Base-by-base conservation (phyloP, 2,113 vertebrate genomes). In the Sardina pilchardus region DNA sequence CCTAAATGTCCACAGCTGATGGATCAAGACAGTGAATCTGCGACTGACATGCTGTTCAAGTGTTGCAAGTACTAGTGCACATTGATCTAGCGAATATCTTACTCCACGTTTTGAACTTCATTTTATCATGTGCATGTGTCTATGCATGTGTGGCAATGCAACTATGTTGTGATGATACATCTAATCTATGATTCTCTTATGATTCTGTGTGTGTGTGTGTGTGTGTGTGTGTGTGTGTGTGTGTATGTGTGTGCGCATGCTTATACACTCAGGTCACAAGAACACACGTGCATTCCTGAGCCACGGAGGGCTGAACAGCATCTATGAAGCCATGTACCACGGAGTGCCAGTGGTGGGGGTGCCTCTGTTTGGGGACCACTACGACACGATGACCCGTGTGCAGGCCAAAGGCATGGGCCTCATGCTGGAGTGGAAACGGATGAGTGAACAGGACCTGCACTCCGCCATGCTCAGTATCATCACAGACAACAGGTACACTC, bases 301-400 rank as follows among this genome's bases (percentile, higher is more conserved):
- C 87, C 98, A 99, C 0, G 98, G 98, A 1, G 98, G 98, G 56
- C 93, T 99, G 88, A 99, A 99, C 93, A 97, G 98, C 93, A 99
- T 99, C 91, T 99, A 98, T 89, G 98, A 99, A 91, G 98, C 97
- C 84, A 98, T 99, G 97, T 99, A 99, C 92, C 98, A 99, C 0
- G 98, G 98, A 0, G 97, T 99, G 0, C 98, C 98, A 0, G 98
- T 99, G 56, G 98, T 99, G 71, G 98, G 98, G 1, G 96, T 99
- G 67, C 98, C 98, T 0, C 95, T 99, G 24, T 99, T 99, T 4
- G 98, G 98, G 81, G 98, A 99, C 93, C 98, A 99, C 90, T 99
- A 99, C 0, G 98, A 99, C 90, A 99, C 97, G 10, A 99, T 99
- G 98, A 99, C 97, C 0, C 95, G 98, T 0, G 98, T 99, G 81